phyloP scores from a whole-genome alignment of 2,797 vertebrate species.

The Bufotes viridis region DNA sequence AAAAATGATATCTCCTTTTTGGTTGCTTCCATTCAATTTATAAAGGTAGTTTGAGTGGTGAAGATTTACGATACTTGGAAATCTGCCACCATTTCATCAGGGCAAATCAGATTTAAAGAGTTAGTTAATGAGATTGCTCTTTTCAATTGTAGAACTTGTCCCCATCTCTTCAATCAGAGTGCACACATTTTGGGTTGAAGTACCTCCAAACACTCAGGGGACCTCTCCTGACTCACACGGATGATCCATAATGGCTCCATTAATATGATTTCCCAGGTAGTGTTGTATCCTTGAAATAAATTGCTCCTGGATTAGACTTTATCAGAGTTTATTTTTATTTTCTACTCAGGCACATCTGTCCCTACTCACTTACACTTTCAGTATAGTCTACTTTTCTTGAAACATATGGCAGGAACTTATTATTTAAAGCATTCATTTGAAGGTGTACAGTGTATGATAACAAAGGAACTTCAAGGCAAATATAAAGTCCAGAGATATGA shows the following conservation, averaged over 20 bases:
- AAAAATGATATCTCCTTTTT: neutral
- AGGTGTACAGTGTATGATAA: conserved; percentile 21
- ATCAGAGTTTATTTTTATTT: conserved; percentile 53
- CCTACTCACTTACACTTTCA: neutral
- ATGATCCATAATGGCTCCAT: conserved; percentile 55
- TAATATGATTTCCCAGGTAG: conserved; percentile 61
- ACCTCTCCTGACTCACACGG: conserved; percentile 53
- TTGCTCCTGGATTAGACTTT: conserved; percentile 56
- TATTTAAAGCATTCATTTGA: conserved; percentile 3
- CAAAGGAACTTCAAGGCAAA: neutral
- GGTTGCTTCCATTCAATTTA: conserved; percentile 27
- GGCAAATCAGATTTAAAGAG: conserved; percentile 60
- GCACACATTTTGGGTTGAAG: conserved; percentile 59
- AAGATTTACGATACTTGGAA: conserved; percentile 46
- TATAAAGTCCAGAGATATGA: too few species aligned
- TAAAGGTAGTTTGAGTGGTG: conserved; percentile 50
- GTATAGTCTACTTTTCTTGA: conserved; percentile 10
- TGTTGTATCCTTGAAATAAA: conserved; percentile 60
- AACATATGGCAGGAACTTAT: conserved; percentile 16
- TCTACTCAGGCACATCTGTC: conserved; percentile 47
- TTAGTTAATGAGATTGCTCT: conserved; percentile 62
- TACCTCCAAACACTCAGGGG: conserved; percentile 56
- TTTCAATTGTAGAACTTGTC: conserved; percentile 52
- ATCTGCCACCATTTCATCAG: conserved; percentile 61
- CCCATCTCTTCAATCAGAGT: conserved; percentile 57